These are phyloP conservation scores for Aspiorhynchus laticeps DNA, from an alignment of 2,113 vertebrate genomes.

Conservation along the genomic window DNA sequence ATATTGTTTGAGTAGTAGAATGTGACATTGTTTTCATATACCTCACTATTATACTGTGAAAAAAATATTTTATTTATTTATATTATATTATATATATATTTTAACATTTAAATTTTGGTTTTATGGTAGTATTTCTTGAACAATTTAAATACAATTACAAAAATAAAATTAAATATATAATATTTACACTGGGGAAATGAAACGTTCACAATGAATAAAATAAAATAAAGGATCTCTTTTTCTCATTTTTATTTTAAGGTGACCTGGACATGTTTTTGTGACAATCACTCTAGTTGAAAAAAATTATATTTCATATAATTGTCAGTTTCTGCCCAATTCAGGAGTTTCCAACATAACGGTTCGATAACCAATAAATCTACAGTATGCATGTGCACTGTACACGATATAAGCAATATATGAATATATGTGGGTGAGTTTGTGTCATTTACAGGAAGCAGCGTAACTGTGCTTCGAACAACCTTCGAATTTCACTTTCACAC, in stretches of 20 bases:
- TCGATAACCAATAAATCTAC: background rate
- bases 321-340: background rate
- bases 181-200: background rate
- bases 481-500: constrained; percentile 54
- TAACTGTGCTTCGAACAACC: background rate
- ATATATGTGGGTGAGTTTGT: background rate
- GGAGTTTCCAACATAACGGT: background rate
- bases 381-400: background rate
- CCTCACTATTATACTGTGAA: background rate
- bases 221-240: no score
- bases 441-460: constrained; percentile 42
- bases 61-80: background rate
- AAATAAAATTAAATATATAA: no score
- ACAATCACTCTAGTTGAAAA: background rate
- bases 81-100: no score
- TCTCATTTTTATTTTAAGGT: background rate
- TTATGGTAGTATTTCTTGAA: background rate
- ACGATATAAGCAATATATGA: constrained; percentile 31
- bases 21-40: background rate
- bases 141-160: background rate
- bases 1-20: background rate
- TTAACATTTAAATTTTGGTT: no score
- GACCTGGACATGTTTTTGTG: background rate
- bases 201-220: background rate
- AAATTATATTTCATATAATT: background rate